Conservation (phyloP, 1,140 invertebrate species). For the Drusus annulatus region DNA sequence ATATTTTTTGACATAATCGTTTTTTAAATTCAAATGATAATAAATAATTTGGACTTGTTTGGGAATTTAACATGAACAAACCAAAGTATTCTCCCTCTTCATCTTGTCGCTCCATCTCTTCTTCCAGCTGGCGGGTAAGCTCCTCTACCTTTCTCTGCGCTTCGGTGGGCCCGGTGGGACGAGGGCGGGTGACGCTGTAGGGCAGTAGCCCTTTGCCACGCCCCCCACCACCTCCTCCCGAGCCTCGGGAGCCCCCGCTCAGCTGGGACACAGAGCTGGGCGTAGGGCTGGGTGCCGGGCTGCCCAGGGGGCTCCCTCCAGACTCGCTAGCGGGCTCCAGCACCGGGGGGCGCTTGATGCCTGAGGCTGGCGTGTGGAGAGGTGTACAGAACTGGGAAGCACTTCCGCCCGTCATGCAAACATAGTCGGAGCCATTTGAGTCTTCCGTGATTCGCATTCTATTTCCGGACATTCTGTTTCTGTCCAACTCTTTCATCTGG, state of each 20-base stretch:
- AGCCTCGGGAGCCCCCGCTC: constrained; percentile 67
- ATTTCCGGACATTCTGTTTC: constrained; percentile 59
- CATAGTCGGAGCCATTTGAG: constrained; percentile 79
- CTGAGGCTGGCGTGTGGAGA: constrained; percentile 58
- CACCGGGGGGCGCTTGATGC: constrained; percentile 67
- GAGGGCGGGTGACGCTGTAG: constrained; percentile 90
- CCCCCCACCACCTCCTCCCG: constrained; percentile 72
- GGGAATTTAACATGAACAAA: constrained; percentile 63
- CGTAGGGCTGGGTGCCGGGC: constrained; percentile 69
- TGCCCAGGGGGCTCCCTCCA: constrained; percentile 61
- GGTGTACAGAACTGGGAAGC: constrained; percentile 60
- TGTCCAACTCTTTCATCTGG: constrained; percentile 63
- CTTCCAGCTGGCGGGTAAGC: constrained; percentile 90
- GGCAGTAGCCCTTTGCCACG: constrained; percentile 84
- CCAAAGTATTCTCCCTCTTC: constrained; percentile 97
- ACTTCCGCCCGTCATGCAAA: constrained; percentile 78
- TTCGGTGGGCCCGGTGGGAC: constrained; percentile 88
- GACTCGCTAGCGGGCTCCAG: constrained; percentile 58
- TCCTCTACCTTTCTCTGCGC: constrained; percentile 94
- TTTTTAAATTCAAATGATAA: too few relatives aligned
- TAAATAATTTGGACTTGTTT: too few relatives aligned
- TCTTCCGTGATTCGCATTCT: constrained; percentile 73
- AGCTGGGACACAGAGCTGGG: constrained; percentile 70
- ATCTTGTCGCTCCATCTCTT: constrained; percentile 95
- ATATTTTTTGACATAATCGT: too few relatives aligned